Evolutionary conservation across 2,888 invertebrate genomes (phyloP).

Genomic region (Rhagonycha lutea): DNA sequence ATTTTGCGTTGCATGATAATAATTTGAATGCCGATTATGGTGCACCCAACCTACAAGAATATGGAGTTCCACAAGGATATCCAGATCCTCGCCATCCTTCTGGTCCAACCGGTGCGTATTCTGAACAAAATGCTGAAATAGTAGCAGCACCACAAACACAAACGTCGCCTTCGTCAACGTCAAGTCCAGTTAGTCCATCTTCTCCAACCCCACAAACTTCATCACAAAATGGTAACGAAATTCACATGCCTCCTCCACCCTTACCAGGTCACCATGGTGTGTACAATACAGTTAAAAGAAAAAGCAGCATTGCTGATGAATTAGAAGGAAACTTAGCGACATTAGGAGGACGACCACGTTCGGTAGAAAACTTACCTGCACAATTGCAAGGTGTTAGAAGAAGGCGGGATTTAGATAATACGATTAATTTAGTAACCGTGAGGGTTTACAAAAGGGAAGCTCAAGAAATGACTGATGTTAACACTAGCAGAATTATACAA

Average conservation of each 20-base stretch:
- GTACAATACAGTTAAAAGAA: conserved; percentile 84
- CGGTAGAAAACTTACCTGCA: conserved; percentile 82
- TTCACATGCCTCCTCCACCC: conserved; percentile 83
- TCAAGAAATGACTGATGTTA: conserved; percentile 91
- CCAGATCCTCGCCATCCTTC: conserved; percentile 88
- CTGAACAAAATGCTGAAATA: conserved; percentile 79
- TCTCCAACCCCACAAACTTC: conserved; percentile 60
- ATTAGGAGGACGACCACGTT: conserved; percentile 84
- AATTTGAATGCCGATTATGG: conserved; percentile 68
- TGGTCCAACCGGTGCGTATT: conserved; percentile 80
- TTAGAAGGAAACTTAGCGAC: conserved; percentile 79
- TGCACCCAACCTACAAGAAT: conserved; percentile 68
- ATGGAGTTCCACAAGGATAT: conserved; percentile 79
- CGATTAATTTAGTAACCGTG: conserved; percentile 65
- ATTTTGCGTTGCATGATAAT: conserved; percentile 53
- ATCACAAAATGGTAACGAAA: conserved; percentile 65
- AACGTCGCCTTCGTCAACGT: conserved; percentile 72
- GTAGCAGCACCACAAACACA: conserved; percentile 84
- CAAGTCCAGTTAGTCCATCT: conserved; percentile 62
- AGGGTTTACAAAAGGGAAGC: conserved; percentile 84
- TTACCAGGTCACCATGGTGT: conserved; percentile 78
- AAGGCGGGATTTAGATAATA: conserved; percentile 61
- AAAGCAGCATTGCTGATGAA: conserved; percentile 70
- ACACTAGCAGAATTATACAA: conserved; percentile 86
- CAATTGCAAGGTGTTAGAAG: conserved; percentile 76